These are phyloP conservation scores for Eutrigla gurnardus DNA, from an alignment of 2,797 vertebrate genomes.

Conservation along the genomic window DNA sequence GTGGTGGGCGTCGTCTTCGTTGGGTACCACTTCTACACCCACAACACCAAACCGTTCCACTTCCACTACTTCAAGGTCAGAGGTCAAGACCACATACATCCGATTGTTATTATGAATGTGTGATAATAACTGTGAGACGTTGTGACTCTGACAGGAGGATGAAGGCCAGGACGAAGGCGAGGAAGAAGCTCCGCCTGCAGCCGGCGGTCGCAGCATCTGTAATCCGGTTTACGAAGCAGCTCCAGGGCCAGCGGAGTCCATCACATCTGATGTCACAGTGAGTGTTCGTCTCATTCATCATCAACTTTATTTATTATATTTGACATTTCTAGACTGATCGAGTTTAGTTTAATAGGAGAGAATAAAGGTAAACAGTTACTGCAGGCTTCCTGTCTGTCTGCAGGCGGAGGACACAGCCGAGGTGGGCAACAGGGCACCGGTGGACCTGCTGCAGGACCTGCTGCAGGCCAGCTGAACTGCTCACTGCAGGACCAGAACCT, in stretches of 20 bases:
- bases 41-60: conserved; percentile 80
- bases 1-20: conserved; percentile 75
- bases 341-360: too few species aligned
- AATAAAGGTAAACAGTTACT: too few species aligned
- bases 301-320: background rate
- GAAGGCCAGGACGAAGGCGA: conserved; percentile 67
- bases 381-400: background rate
- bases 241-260: conserved; percentile 38
- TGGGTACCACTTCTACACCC: conserved; percentile 87
- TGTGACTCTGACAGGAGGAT: conserved; percentile 78
- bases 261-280: conserved; percentile 73
- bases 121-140: background rate
- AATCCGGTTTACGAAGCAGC: conserved; percentile 89
- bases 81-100: too few species aligned
- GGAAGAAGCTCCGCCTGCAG: conserved; percentile 71
- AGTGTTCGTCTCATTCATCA: conserved; percentile 52
- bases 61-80: conserved; percentile 92
- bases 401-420: conserved; percentile 82
- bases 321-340: too few species aligned
- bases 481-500: conserved; percentile 1
- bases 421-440: conserved; percentile 75
- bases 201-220: conserved; percentile 79
- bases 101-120: too few species aligned
- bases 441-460: conserved; percentile 80
- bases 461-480: conserved; percentile 71